Evolutionary conservation across 1,140 invertebrate species (phyloP), one percentile per base, ranked within the genome.

Genomic region (Branchinecta lindahli): DNA sequence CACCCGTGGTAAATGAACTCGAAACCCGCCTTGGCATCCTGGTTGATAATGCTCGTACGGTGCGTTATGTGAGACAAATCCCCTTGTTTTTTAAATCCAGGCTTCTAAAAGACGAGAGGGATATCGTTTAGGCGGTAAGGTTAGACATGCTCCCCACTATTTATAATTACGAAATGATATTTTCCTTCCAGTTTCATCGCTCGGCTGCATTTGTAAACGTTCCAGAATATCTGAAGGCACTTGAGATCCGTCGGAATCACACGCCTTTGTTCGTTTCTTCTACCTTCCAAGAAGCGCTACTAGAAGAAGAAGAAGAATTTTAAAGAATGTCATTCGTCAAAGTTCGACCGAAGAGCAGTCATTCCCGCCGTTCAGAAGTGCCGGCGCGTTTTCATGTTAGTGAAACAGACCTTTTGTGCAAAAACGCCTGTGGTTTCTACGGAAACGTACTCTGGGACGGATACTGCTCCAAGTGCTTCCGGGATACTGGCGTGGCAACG

Each of bases 361-460:
- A 61, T 61, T 61, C 52, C 12, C 52, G 52, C 12, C 52, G 52
- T 15, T 61, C 52, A 61, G 52, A 61, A 61, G 52, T 6, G 12
- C 52, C 52, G 18, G 52, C 87, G 1, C 85, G 85, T 8, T 81
- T 90, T 72, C 83, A 90, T 70, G 88, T 95, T 66, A 87, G 88
- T 72, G 86, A 90, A 74, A 85, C 87, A 69, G 91, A 95, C 80
- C 81, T 98, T 72, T 87, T 94, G 74, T 99, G 96, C 79, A 92
- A 92, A 78, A 94, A 91, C 80, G 90, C 92, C 15, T 98, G 95
- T 82, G 94, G 93, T 70, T 98, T 87, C 83, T 99, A 89, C 80
- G 96, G 96, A 20, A 98, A 97, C 80, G 90, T 91, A 45, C 90
- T 95, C 77, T 98, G 95, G 90, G 88, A 94, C 77, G 90, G 94